These are phyloP conservation scores for Cephonodes hylas DNA, from an alignment of 2,888 invertebrate species.

Conservation along the genomic window DNA sequence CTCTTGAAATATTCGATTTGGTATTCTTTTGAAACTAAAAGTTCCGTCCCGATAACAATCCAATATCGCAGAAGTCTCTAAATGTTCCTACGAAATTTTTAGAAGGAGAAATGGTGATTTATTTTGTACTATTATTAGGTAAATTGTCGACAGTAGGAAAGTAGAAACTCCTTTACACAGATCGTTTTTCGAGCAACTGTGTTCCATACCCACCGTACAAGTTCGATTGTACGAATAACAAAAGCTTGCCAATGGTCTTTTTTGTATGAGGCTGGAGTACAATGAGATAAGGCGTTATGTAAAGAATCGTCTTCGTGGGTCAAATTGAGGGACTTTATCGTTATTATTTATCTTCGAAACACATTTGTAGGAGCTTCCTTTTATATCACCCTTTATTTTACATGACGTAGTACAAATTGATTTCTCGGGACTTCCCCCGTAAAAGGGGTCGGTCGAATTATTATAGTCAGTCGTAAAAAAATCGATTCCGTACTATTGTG, in stretches of 20 bases:
- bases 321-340: conserved; percentile 59
- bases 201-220: neutral
- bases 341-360: conserved; percentile 63
- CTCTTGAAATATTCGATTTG: neutral
- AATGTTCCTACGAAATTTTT: neutral
- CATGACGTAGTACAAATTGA: conserved; percentile 57
- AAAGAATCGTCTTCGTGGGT: conserved; percentile 53
- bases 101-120: no score
- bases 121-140: neutral
- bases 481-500: conserved; percentile 37
- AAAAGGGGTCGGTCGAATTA: conserved; percentile 34
- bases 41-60: neutral
- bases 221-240: conserved; percentile 29
- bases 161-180: neutral
- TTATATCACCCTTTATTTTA: conserved; percentile 56
- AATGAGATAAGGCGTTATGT: conserved; percentile 53
- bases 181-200: neutral
- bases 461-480: conserved; percentile 35
- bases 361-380: conserved; percentile 51
- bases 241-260: conserved; percentile 46
- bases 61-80: neutral
- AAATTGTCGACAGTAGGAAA: neutral
- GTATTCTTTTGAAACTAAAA: conserved; percentile 3
- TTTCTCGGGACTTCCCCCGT: conserved; percentile 41
- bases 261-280: conserved; percentile 45